Base-by-base conservation (phyloP, 1,140 invertebrate genomes). In the Neodiprion pinetum region DNA sequence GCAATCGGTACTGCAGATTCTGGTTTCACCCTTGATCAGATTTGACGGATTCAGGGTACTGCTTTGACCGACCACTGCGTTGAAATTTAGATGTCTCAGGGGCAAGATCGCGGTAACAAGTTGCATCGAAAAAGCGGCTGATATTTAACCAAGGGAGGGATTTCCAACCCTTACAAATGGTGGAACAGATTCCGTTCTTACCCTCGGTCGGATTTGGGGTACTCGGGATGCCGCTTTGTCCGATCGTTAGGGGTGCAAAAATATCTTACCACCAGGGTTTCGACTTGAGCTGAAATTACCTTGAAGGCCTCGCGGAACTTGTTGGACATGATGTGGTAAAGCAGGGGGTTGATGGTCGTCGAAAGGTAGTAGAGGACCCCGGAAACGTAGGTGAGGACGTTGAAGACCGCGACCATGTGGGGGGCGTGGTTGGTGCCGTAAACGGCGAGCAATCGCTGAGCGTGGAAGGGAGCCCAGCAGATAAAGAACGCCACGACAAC, bases 401-500 rank as follows among this genome's bases (percentile, higher is more conserved):
- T 90, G 84, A 72, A 82, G 70, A 83, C 74, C 67, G 81, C 21
- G 40, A 68, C n/a, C 73, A 68, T 73, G 47, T 66, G 65, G 23
- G 72, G 50, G 14, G 47, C 40, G 47, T 28, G 12, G 50, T 83
- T 87, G 71, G 89, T 90, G 5, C 92, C 91, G 83, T 95, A 96
- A 71, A 95, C 92, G 48, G 94, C 93, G 76, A 96, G 90, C 17
- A 97, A 89, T 17, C 96, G 86, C 87, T 97, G 96, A 28, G 94
- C 92, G 83, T 98, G 96, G 85, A 97, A 98, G n/a, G 96, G 96
- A 3, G 95, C 95, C 96, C 96, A 98, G 86, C 96, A 97, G 17
- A 97, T 89, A 89, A 97, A 97, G 89, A 98, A 98, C 12, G 95
- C 95, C 66, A 97, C 92, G 47, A 97, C 96, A 40, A 98, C 96